phyloP scores from a whole-genome alignment of 30 jellyfish, hydroid and myxozoan genomes.

The Nemopilema nomurai region DNA sequence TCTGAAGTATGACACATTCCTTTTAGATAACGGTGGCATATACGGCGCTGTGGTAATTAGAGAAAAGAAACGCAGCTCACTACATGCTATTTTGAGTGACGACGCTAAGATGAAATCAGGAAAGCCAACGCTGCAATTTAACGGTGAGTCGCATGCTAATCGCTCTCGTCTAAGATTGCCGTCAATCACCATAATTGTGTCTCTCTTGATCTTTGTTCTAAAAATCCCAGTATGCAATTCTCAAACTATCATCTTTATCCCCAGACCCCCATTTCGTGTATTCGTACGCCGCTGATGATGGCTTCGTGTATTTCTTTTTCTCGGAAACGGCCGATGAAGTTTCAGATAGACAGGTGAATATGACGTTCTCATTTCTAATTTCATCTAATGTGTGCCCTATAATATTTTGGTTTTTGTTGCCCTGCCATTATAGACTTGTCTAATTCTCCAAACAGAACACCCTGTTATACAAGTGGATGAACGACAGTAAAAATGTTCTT shows the following conservation, averaged over 20 bases:
- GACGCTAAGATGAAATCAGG: neutral
- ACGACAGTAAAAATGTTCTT: too few relatives aligned
- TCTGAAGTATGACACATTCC: neutral
- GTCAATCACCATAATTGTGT: too few relatives aligned
- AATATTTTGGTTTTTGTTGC: too few relatives aligned
- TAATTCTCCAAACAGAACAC: too few relatives aligned
- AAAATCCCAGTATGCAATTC: too few relatives aligned
- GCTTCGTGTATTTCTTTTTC: constrained; percentile 68
- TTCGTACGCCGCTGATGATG: constrained; percentile 52
- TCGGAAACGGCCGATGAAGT: constrained; percentile 64
- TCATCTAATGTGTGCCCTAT: too few relatives aligned
- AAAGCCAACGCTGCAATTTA: neutral
- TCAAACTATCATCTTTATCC: neutral
- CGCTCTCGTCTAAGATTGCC: too few relatives aligned
- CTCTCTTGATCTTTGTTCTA: too few relatives aligned
- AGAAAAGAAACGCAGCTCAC: neutral
- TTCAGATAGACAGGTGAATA: constrained; percentile 61
- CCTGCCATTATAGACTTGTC: too few relatives aligned
- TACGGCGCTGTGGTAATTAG: neutral
- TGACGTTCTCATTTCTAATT: too few relatives aligned
- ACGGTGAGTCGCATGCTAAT: constrained; percentile 4
- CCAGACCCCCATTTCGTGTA: constrained; percentile 33
- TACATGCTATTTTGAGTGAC: constrained; percentile 5
- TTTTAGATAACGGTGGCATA: constrained; percentile 2
- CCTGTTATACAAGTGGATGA: too few relatives aligned